Conservation (phyloP, 2,797 vertebrate genomes). For the Catamblyrhynchus diadema region DNA sequence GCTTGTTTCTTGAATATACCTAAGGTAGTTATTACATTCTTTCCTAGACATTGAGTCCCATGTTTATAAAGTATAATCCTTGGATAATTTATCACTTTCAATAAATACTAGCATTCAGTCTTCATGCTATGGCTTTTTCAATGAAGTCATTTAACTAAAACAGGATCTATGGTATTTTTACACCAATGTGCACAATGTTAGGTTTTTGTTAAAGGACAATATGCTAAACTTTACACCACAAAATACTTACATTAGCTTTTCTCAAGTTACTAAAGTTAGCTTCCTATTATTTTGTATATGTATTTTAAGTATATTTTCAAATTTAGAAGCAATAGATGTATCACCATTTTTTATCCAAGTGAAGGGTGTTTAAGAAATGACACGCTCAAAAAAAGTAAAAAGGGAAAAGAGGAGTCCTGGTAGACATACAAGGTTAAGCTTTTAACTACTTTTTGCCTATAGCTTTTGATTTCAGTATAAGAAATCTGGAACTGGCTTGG, state of each 20-base stretch:
- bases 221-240: not conserved
- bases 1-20: not conserved
- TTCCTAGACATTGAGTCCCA: not conserved
- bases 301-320: not conserved
- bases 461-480: not conserved
- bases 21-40: not conserved
- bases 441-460: not conserved
- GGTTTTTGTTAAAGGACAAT: not conserved
- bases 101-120: constrained; percentile 9
- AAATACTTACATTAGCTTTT: not conserved
- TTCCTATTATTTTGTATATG: not conserved
- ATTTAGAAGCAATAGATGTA: not conserved
- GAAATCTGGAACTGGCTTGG: not conserved
- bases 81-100: constrained; percentile 36
- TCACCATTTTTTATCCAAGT: not conserved
- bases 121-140: not conserved
- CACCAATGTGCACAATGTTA: not conserved
- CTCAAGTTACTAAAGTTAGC: not conserved
- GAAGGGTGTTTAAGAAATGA: not conserved
- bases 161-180: not conserved
- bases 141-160: not conserved
- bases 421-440: not conserved
- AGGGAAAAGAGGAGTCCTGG: not conserved
- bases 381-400: not conserved
- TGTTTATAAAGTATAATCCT: constrained; percentile 17